These are phyloP conservation scores for Mobula hypostoma DNA, from an alignment of 2,113 vertebrate genomes.

Conservation along the genomic window DNA sequence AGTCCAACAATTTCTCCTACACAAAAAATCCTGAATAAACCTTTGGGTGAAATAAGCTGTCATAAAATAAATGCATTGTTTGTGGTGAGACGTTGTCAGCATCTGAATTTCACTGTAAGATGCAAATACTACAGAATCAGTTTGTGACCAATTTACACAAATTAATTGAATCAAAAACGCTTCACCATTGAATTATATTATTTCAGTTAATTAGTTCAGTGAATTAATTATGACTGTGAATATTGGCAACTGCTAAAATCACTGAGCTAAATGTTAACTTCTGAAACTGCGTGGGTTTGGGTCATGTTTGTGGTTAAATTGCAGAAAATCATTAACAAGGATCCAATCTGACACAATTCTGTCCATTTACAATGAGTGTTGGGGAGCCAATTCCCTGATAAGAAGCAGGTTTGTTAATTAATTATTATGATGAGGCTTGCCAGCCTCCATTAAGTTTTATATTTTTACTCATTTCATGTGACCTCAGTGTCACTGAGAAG, in stretches of 20 bases:
- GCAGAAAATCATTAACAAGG: too few species aligned
- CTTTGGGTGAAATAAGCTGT: background rate
- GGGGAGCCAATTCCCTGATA: too few species aligned
- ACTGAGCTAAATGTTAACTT: too few species aligned
- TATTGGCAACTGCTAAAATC: background rate
- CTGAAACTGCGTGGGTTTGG: too few species aligned
- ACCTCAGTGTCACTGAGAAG: too few species aligned
- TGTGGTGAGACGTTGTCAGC: background rate
- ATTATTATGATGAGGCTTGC: too few species aligned
- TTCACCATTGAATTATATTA: background rate
- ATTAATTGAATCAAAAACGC: constrained; percentile 14
- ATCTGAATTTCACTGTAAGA: background rate
- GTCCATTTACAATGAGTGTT: too few species aligned
- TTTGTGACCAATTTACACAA: background rate
- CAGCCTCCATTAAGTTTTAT: too few species aligned
- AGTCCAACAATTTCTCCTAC: background rate
- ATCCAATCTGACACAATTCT: too few species aligned
- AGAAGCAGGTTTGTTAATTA: too few species aligned
- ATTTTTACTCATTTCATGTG: too few species aligned
- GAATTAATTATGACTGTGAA: background rate
- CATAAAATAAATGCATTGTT: background rate
- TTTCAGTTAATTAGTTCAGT: background rate
- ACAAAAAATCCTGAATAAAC: background rate
- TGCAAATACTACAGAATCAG: background rate
- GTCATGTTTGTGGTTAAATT: too few species aligned